Percentiles rank a stretch among this genome's conserved stretches.
Evolutionary conservation across 2,888 invertebrate species (phyloP).

Genomic region (Seira musarum): DNA sequence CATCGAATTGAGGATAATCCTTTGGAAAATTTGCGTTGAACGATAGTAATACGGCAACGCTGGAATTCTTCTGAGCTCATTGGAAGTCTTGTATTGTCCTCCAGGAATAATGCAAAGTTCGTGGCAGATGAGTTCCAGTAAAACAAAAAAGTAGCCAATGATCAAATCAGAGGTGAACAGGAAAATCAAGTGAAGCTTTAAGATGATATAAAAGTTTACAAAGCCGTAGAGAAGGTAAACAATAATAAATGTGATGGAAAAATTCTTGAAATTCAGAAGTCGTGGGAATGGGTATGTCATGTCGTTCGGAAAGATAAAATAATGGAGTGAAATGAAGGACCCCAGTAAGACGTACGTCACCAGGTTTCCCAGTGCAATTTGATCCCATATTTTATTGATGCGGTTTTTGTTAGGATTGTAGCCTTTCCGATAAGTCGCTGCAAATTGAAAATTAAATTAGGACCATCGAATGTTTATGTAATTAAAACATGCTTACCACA

Average conservation of each 20-base stretch:
- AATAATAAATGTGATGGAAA: neutral
- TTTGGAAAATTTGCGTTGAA: neutral
- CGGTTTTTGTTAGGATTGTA: conserved; percentile 33
- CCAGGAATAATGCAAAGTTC: neutral
- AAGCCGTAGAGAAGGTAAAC: neutral
- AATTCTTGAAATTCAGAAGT: neutral
- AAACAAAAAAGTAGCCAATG: neutral
- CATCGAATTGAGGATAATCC: neutral
- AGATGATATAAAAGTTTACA: conserved; percentile 3
- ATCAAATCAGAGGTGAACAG: neutral
- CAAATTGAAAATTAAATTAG: neutral
- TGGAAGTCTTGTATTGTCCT: neutral
- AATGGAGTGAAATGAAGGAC: conserved; percentile 7
- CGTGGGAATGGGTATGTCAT: conserved; percentile 4
- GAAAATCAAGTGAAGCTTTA: conserved; percentile 1
- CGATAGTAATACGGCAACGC: neutral
- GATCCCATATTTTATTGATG: conserved; percentile 20
- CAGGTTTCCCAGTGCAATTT: neutral
- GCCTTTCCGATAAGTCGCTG: conserved; percentile 25
- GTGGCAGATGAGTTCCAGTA: conserved; percentile 16
- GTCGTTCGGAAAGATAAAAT: conserved; percentile 23
- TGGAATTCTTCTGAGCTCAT: neutral
- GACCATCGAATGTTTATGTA: no score
- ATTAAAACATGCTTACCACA: no score
- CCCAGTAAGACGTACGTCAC: neutral